phyloP scores from a whole-genome alignment of 2,113 vertebrate genomes.

The Bettongia penicillata region DNA sequence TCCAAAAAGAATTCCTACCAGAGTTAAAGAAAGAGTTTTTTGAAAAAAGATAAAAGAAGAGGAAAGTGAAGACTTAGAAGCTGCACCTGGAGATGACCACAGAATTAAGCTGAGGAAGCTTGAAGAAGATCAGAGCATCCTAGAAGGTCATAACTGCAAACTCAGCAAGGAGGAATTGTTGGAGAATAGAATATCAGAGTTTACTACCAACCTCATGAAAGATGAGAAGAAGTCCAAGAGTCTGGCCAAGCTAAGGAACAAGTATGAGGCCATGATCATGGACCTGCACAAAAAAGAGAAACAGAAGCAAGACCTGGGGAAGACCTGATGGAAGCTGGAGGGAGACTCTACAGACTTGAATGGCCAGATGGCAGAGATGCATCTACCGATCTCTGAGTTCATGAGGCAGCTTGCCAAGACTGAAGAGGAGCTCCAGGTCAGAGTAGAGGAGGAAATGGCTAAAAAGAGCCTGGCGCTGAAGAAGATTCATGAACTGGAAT shows the following conservation, averaged over 20 bases:
- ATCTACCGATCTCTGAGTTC: constrained; percentile 97
- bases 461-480: constrained; percentile 97
- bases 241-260: constrained; percentile 97
- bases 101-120: constrained; percentile 96
- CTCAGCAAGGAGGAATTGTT: constrained; percentile 95
- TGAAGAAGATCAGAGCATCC: constrained; percentile 94
- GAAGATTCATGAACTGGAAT: constrained; percentile 96
- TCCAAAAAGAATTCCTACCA: background rate
- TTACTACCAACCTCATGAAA: constrained; percentile 95
- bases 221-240: constrained; percentile 97
- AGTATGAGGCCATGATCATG: constrained; percentile 98
- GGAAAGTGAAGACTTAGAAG: constrained; percentile 93
- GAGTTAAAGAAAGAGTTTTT: background rate
- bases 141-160: constrained; percentile 97
- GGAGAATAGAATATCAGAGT: constrained; percentile 95
- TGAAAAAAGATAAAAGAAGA: constrained; percentile 83
- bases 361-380: constrained; percentile 96
- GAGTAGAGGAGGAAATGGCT: constrained; percentile 95
- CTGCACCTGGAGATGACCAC: constrained; percentile 96
- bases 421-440: constrained; percentile 97
- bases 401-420: constrained; percentile 97
- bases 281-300: constrained; percentile 97
- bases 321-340: constrained; percentile 96
- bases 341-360: constrained; percentile 93
- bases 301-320: constrained; percentile 95